These are phyloP conservation scores for Spatulosminthurus flaviceps DNA, from an alignment of 2,888 invertebrate genomes.

Conservation along the genomic window DNA sequence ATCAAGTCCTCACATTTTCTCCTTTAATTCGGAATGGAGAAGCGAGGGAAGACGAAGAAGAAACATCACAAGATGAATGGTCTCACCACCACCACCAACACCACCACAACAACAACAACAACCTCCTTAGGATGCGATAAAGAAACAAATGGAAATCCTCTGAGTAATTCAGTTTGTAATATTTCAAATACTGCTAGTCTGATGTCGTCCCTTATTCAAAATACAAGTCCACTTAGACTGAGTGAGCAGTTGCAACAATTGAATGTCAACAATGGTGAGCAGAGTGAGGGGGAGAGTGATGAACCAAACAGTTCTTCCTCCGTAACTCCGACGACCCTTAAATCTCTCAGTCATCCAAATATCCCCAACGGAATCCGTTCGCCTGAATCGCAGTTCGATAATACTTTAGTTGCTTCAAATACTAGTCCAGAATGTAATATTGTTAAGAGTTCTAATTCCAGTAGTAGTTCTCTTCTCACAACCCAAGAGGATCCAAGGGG, in stretches of 20 bases:
- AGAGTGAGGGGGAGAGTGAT: conserved; percentile 12
- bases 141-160: conserved; percentile 13
- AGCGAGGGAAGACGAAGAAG: conserved; percentile 18
- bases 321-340: too few species aligned
- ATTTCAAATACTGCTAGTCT: background rate
- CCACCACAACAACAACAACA: too few species aligned
- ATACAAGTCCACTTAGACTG: background rate
- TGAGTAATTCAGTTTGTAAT: conserved; percentile 3
- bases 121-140: background rate
- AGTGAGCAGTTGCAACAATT: background rate
- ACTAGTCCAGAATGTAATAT: background rate
- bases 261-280: background rate
- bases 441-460: background rate
- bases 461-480: background rate
- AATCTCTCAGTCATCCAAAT: background rate
- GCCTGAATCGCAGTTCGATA: conserved; percentile 1
- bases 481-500: background rate
- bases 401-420: background rate
- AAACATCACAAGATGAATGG: background rate
- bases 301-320: background rate
- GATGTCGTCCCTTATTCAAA: background rate
- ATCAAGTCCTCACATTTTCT: too few species aligned
- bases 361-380: background rate
- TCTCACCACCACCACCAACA: conserved; percentile 1
- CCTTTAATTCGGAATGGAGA: background rate